phyloP scores from a whole-genome alignment of 2,888 invertebrate genomes.

The Himalopsyche tibetana region DNA sequence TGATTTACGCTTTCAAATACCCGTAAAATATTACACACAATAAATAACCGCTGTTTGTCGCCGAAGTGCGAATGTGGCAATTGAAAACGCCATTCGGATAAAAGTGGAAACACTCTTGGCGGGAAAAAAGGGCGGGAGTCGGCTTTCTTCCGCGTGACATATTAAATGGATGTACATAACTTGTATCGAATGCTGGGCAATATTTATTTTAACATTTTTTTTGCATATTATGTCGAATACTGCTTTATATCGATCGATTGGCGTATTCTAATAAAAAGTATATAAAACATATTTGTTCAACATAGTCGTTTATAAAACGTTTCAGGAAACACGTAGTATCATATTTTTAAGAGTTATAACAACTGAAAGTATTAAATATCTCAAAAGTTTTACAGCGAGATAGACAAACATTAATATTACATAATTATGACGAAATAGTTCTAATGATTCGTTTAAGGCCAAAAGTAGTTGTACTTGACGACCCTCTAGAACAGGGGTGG shows the following conservation, averaged over 20 bases:
- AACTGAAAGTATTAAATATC: no score
- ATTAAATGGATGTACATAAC: neutral
- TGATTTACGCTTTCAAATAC: constrained; percentile 44
- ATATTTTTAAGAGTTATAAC: no score
- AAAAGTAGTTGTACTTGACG: no score
- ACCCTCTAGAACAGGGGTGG: no score
- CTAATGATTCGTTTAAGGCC: no score
- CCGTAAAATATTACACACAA: constrained; percentile 46
- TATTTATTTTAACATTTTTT: neutral
- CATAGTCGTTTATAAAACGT: no score
- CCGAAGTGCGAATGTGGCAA: constrained; percentile 19
- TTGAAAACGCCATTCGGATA: constrained; percentile 15
- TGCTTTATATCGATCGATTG: neutral
- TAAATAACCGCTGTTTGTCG: constrained; percentile 45
- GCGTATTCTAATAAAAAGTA: no score
- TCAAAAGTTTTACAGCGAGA: no score
- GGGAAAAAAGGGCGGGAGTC: constrained; percentile 15
- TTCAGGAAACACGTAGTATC: no score
- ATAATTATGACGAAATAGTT: no score
- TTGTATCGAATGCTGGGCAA: neutral
- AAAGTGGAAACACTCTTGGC: constrained; percentile 22
- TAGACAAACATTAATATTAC: no score
- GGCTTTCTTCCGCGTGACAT: neutral
- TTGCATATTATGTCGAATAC: neutral
- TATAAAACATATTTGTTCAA: no score